phyloP scores from a whole-genome alignment of 2,113 vertebrate genomes.

The Corythoichthys haematopterus region DNA sequence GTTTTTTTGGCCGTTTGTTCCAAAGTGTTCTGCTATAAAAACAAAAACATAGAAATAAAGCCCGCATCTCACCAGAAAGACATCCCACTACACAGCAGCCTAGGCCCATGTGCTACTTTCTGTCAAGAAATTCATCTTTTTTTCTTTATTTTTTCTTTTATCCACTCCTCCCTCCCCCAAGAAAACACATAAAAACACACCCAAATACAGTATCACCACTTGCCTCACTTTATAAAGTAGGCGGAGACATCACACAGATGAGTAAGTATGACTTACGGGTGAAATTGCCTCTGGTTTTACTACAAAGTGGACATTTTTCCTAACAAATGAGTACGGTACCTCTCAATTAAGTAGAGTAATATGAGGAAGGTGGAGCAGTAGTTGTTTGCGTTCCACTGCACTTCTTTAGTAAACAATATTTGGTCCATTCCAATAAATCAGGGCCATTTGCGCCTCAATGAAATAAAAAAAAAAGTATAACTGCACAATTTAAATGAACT shows the following conservation, averaged over 20 bases:
- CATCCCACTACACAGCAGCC: constrained; percentile 34
- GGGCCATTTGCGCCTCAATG: neutral
- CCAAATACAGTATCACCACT: neutral
- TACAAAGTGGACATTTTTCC: neutral
- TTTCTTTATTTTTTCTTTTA: constrained; percentile 10
- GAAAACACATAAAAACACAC: neutral
- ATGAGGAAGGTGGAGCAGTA: neutral
- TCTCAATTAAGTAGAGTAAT: neutral
- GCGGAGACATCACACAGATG: neutral
- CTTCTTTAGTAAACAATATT: neutral
- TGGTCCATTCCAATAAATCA: neutral
- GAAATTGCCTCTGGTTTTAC: neutral
- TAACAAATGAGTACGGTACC: neutral
- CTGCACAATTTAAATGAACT: neutral
- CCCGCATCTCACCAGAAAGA: constrained; percentile 49
- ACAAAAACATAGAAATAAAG: constrained; percentile 56
- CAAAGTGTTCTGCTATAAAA: constrained; percentile 44
- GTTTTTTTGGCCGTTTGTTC: constrained; percentile 42
- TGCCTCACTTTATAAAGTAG: neutral
- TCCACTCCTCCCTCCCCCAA: constrained; percentile 1
- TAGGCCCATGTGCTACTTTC: constrained; percentile 60
- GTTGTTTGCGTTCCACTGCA: neutral
- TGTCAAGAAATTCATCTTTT: constrained; percentile 54
- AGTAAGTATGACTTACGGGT: neutral
- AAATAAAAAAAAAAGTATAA: neutral